Percentiles rank a stretch among this genome's conserved stretches.
Conservation (phyloP, 2,113 vertebrate genomes). For the Bucco capensis region DNA sequence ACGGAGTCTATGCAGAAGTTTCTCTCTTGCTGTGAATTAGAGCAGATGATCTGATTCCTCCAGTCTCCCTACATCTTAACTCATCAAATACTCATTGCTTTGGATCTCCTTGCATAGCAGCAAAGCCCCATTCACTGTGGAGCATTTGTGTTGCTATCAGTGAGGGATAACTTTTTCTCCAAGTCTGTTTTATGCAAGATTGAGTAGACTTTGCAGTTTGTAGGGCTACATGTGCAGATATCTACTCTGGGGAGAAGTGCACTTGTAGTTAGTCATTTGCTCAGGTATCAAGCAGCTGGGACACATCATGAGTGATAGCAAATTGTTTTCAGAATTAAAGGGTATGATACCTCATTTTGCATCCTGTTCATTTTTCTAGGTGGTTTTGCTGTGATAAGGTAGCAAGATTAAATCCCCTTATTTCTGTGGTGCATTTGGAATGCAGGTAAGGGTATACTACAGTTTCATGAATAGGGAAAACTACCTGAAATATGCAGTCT, state of each 20-base stretch:
- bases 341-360: neutral
- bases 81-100: neutral
- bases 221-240: neutral
- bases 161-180: rapidly evolving
- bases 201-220: neutral
- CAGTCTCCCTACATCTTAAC: neutral
- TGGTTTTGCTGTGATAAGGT: neutral
- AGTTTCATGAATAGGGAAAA: neutral
- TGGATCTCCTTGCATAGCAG: neutral
- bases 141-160: neutral
- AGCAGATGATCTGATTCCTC: neutral
- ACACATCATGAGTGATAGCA: rapidly evolving
- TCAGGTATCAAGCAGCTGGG: neutral
- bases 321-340: neutral
- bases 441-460: neutral
- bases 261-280: neutral
- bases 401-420: neutral
- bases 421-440: neutral
- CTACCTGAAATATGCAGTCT: neutral
- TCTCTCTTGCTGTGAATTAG: neutral
- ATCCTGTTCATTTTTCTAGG: neutral
- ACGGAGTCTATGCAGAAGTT: neutral
- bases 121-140: neutral
- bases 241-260: neutral
- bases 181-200: neutral